These are phyloP conservation scores for Laterallus jamaicensis DNA, from an alignment of 2,113 vertebrate species.

Conservation along the genomic window DNA sequence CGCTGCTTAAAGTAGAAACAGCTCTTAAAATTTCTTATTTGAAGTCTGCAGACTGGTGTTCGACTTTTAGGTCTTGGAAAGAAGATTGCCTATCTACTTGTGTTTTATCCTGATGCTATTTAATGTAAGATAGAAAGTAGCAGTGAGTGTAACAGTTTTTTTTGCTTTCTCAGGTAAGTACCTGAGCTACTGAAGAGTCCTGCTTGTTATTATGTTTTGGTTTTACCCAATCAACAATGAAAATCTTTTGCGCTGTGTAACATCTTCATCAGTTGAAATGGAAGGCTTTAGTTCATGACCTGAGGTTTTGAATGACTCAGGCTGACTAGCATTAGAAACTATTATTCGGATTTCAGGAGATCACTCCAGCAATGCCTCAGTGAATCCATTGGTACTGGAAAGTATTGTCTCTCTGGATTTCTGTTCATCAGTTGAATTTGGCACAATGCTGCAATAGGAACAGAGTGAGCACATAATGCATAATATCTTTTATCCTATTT, in stretches of 20 bases:
- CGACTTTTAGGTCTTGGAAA: background rate
- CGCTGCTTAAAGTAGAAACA: slow-evolving; percentile 10
- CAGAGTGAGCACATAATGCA: background rate
- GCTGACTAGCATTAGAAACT: background rate
- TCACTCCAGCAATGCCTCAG: background rate
- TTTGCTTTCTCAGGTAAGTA: background rate
- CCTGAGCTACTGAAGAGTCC: background rate
- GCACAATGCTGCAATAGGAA: background rate
- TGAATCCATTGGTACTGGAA: background rate
- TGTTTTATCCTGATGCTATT: background rate
- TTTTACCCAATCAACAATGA: background rate
- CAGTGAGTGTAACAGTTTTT: background rate
- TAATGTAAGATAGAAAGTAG: background rate
- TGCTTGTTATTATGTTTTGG: background rate
- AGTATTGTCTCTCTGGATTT: background rate
- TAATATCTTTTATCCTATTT: background rate
- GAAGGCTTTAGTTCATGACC: background rate
- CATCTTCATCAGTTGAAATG: background rate
- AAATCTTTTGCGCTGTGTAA: background rate
- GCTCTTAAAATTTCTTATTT: background rate
- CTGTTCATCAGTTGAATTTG: background rate
- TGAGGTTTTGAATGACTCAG: background rate
- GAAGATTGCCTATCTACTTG: background rate
- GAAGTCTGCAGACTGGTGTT: background rate
- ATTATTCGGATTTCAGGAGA: background rate